Evolutionary conservation across 2,797 vertebrate genomes (phyloP).

Genomic region (Chelidonichthys spinosus): DNA sequence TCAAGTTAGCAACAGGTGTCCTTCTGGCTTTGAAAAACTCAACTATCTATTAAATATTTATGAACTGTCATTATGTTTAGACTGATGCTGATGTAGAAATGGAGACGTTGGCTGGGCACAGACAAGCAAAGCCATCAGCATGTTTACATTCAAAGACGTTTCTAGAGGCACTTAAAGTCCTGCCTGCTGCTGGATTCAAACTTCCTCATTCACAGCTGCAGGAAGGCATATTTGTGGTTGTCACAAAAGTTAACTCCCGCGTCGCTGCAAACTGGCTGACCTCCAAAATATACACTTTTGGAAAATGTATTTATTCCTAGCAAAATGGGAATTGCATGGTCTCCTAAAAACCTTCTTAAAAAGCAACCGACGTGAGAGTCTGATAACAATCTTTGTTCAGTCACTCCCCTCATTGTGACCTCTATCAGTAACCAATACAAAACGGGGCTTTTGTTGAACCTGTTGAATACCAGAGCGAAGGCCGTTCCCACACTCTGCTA

Average conservation of each 20-base stretch:
- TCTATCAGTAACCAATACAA: conserved; percentile 59
- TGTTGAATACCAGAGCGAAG: conserved; percentile 77
- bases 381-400: conserved; percentile 60
- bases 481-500: conserved; percentile 73
- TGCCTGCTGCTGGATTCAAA: conserved; percentile 28
- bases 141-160: conserved; percentile 51
- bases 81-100: conserved; percentile 3
- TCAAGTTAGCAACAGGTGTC: background rate
- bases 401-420: conserved; percentile 56
- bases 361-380: background rate
- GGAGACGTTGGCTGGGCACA: conserved; percentile 25
- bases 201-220: conserved; percentile 44
- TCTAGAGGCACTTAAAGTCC: conserved; percentile 19
- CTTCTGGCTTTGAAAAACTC: conserved; percentile 6
- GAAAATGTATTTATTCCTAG: conserved; percentile 37
- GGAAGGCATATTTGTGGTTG: conserved; percentile 46
- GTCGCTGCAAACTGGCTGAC: background rate
- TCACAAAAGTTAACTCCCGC: conserved; percentile 45
- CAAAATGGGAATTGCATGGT: background rate
- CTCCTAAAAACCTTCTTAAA: conserved; percentile 21
- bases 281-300: conserved; percentile 12
- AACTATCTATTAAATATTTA: conserved; percentile 23
- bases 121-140: conserved; percentile 25
- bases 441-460: conserved; percentile 78
- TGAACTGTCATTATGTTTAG: conserved; percentile 7